These are phyloP conservation scores for Sinocyclocheilus anshuiensis DNA, from an alignment of 2,113 vertebrate species.

Conservation along the genomic window DNA sequence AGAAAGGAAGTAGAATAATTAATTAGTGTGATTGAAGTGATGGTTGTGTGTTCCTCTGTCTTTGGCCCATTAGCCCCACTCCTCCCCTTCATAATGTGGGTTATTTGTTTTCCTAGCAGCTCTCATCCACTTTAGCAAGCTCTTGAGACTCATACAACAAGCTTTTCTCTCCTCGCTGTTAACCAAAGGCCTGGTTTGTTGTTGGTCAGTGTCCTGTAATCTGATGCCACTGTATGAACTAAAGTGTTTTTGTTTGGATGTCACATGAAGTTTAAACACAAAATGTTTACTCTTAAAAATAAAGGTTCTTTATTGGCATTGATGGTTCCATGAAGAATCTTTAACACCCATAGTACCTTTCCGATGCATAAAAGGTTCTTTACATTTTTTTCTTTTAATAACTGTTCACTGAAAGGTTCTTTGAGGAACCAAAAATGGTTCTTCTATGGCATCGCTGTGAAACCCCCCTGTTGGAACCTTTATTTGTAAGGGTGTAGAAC, in stretches of 20 bases:
- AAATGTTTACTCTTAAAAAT: background rate
- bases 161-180: background rate
- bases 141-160: slow-evolving; percentile 3
- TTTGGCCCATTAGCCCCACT: slow-evolving; percentile 8
- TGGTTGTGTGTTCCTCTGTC: background rate
- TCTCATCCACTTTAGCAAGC: slow-evolving; percentile 27
- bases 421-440: too few relatives aligned
- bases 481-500: too few relatives aligned
- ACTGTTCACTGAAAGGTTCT: too few relatives aligned
- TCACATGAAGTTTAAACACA: background rate
- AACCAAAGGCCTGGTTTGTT: background rate
- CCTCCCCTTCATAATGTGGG: slow-evolving; percentile 22
- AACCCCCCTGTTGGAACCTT: too few relatives aligned
- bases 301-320: too few relatives aligned
- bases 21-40: slow-evolving; percentile 6
- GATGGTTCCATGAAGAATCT: too few relatives aligned
- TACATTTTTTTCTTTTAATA: too few relatives aligned
- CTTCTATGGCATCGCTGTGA: too few relatives aligned
- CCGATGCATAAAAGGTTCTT: too few relatives aligned
- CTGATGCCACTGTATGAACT: background rate
- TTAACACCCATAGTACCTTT: too few relatives aligned
- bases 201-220: background rate
- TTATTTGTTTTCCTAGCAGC: slow-evolving; percentile 19
- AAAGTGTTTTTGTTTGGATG: slow-evolving; percentile 6
- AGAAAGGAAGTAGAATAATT: slow-evolving; percentile 9